A percentile compares a stretch with the other conserved stretches of the same genome.
These are phyloP conservation scores for Troides helena DNA, from an alignment of 2,888 invertebrate genomes.

Conservation along the genomic window DNA sequence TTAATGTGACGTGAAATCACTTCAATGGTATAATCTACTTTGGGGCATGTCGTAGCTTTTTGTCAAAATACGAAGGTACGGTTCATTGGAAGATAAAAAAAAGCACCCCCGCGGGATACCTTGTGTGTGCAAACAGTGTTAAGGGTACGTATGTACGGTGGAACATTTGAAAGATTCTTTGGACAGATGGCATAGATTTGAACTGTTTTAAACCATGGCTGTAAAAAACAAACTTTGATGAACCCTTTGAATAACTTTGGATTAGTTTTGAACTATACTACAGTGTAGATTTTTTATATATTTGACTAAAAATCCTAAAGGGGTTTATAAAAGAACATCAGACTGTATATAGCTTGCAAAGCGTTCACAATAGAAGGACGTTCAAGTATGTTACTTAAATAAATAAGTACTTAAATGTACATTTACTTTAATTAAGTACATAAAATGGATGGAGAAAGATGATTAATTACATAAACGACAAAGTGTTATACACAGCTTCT, in stretches of 20 bases:
- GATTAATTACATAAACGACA: too few relatives aligned
- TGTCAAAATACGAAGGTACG: slow-evolving; percentile 63
- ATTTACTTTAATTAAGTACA: too few relatives aligned
- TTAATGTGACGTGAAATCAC: slow-evolving; percentile 77
- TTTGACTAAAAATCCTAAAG: background rate
- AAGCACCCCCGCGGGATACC: slow-evolving; percentile 70
- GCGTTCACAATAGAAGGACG: too few relatives aligned
- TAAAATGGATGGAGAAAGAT: too few relatives aligned
- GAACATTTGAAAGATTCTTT: slow-evolving; percentile 32
- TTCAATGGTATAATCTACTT: slow-evolving; percentile 74
- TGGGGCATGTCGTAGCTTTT: slow-evolving; percentile 72
- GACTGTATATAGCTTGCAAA: too few relatives aligned
- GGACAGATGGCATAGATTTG: slow-evolving; percentile 52
- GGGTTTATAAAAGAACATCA: too few relatives aligned
- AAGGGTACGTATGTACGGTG: slow-evolving; percentile 22
- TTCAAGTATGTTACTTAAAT: too few relatives aligned
- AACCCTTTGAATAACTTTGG: background rate
- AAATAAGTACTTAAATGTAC: too few relatives aligned
- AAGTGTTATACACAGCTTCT: too few relatives aligned
- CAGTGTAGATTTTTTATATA: background rate
- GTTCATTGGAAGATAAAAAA: slow-evolving; percentile 71
- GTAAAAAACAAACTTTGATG: background rate
- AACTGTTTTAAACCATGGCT: background rate
- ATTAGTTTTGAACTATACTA: background rate
- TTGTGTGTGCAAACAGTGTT: slow-evolving; percentile 66